Conservation (phyloP, 2,888 invertebrate species). For the Adelphocoris suturalis region DNA sequence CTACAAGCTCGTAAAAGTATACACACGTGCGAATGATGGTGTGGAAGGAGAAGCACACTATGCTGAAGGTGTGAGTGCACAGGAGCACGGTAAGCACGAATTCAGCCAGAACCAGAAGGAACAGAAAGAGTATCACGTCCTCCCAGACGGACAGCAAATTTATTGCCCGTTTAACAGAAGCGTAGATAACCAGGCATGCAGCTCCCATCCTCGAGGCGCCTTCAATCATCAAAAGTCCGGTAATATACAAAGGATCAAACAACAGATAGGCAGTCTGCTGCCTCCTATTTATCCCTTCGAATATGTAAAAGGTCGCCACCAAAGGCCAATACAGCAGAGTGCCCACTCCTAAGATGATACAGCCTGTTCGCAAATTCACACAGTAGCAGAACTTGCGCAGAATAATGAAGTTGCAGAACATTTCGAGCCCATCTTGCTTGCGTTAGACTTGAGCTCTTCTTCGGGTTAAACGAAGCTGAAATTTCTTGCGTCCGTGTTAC, state of each 20-base stretch:
- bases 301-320: not conserved
- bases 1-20: slow-evolving; percentile 6
- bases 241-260: not conserved
- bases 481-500: too few species aligned
- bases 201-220: not conserved
- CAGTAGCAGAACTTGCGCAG: slow-evolving; percentile 20
- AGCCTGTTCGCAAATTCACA: slow-evolving; percentile 38
- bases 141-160: slow-evolving; percentile 10
- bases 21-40: not conserved
- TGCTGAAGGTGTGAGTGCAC: not conserved
- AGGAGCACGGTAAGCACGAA: not conserved
- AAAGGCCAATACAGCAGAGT: slow-evolving; percentile 9
- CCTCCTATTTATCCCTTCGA: not conserved
- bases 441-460: not conserved
- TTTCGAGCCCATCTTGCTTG: not conserved
- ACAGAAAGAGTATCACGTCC: slow-evolving; percentile 1
- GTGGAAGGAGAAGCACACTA: not conserved
- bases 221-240: not conserved
- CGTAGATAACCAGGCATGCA: not conserved
- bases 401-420: slow-evolving; percentile 52
- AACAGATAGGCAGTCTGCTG: not conserved
- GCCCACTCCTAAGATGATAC: not conserved
- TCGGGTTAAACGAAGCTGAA: not conserved
- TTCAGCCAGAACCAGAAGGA: not conserved
- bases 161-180: not conserved